Conservation (phyloP, 2,797 vertebrate species). For the Nannoperca australis region DNA sequence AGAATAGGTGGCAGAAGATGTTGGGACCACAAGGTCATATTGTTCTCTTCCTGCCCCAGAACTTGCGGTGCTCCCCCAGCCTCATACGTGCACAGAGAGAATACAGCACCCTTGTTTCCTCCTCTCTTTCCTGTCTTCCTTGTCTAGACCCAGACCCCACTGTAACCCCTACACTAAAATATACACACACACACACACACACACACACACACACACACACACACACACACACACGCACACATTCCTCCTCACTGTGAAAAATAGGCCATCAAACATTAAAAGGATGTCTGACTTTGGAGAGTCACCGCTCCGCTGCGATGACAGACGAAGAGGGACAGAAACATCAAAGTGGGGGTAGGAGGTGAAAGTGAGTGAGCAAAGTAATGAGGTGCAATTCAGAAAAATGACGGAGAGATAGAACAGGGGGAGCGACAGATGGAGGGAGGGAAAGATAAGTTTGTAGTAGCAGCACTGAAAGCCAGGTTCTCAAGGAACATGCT, state of each 20-base stretch:
- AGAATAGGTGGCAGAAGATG: slow-evolving; percentile 31
- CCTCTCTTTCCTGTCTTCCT: slow-evolving; percentile 55
- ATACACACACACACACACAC: too few species aligned
- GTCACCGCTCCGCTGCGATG: slow-evolving; percentile 49
- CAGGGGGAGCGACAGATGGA: slow-evolving; percentile 25
- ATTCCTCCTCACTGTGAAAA: slow-evolving; percentile 65
- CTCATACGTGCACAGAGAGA: slow-evolving; percentile 3
- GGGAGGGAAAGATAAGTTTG: slow-evolving; percentile 70
- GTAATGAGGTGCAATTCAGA: slow-evolving; percentile 78
- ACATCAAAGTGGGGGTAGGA: slow-evolving; percentile 72
- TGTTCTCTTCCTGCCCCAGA: slow-evolving; percentile 39
- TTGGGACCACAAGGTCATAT: slow-evolving; percentile 12
- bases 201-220: slow-evolving; percentile 24
- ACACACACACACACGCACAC: slow-evolving; percentile 34
- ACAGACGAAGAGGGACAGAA: slow-evolving; percentile 57
- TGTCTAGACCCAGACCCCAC: slow-evolving; percentile 59
- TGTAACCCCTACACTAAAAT: slow-evolving; percentile 43
- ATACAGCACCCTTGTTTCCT: slow-evolving; percentile 55
- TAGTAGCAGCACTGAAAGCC: slow-evolving; percentile 77
- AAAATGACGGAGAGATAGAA: slow-evolving; percentile 65
- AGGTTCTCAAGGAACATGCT: slow-evolving; percentile 64
- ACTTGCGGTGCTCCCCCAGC: background rate
- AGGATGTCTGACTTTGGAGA: slow-evolving; percentile 61
- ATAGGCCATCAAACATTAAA: slow-evolving; percentile 69
- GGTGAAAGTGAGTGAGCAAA: slow-evolving; percentile 77